Evolutionary conservation across 92 coral and sea anemone species (phyloP), one percentile per base, ranked within the genome.

Genomic region (Porites lobata): DNA sequence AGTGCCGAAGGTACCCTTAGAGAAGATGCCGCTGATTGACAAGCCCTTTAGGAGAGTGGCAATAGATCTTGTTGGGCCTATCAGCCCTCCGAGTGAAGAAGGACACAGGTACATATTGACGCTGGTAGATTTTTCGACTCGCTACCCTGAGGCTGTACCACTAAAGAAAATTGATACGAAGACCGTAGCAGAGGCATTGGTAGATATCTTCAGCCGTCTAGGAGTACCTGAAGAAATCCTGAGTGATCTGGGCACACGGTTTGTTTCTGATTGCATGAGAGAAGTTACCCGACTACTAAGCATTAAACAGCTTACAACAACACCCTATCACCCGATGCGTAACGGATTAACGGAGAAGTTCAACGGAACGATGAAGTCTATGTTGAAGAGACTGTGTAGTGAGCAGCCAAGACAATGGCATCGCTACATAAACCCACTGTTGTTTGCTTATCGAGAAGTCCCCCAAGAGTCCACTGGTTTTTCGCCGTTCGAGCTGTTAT

Each of bases 21-120:
- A 74, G 26, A 71, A 76, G 85, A 94, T 92, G 95, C 95, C 94
- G 21, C 18, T 92, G n/a, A 87, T 92, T n/a, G 94, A 94, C 64
- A 86, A 73, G 58, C 93, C 93, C 1, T 88, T 94, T 57, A 83
- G 85, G 62, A 65, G 94, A 69, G 88, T 87, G 15, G 94, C 94
- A 57, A 77, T 91, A 1, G 91, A 87, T 56, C 73, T 87, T 13
- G 65, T 77, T 47, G 86, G 91, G 0, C 89, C 82, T 4, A 87
- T 90, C 2, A 17, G 86, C n/a, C 86, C 89, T 14, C 85, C 80
- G 0, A 58, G 85, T 70, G 80, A 80, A 71, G 63, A 58, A 5
- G 91, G 89, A 12, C 76, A 91, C 24, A 22, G 24, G 24, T 22
- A 22, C 0, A 22, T 22, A 22, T 22, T 22, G 24, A 22, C 24